phyloP scores from a whole-genome alignment of 2,113 vertebrate genomes.

The Chaetodon auriga region DNA sequence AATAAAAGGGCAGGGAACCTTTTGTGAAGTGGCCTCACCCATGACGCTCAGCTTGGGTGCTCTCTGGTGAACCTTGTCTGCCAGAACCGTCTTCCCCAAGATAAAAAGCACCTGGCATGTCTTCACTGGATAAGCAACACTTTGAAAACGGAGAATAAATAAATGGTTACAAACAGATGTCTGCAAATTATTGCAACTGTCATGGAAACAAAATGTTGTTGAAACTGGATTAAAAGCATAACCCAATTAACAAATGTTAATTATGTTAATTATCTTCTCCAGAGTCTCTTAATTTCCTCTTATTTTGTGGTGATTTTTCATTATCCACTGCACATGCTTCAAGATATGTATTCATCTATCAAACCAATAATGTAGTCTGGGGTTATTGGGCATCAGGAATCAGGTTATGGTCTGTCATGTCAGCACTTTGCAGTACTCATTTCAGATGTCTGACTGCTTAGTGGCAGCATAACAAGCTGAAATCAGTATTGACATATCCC shows the following conservation, averaged over 20 bases:
- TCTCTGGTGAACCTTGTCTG: constrained; percentile 58
- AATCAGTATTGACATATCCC: not conserved
- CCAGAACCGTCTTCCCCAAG: constrained; percentile 37
- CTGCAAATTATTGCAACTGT: not conserved
- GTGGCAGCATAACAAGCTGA: not conserved
- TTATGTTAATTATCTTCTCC: not conserved
- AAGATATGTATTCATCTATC: not conserved
- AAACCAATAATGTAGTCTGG: not conserved
- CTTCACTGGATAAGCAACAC: constrained; percentile 21
- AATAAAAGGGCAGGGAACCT: constrained; percentile 79
- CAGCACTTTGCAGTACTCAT: too few species aligned
- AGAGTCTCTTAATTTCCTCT: not conserved
- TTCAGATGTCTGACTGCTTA: too few species aligned
- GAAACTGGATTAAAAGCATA: not conserved
- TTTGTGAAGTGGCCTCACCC: constrained; percentile 77
- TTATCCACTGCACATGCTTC: not conserved
- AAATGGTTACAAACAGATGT: not conserved
- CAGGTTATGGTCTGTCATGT: not conserved
- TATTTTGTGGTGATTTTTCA: not conserved
- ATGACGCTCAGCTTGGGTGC: constrained; percentile 55
- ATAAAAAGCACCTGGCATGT: constrained; percentile 64
- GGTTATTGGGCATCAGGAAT: not conserved
- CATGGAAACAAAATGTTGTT: not conserved
- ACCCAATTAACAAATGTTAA: not conserved
- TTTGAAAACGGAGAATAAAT: constrained; percentile 38